phyloP scores from a whole-genome alignment of 2,888 invertebrate species.

The Latrodectus elegans region DNA sequence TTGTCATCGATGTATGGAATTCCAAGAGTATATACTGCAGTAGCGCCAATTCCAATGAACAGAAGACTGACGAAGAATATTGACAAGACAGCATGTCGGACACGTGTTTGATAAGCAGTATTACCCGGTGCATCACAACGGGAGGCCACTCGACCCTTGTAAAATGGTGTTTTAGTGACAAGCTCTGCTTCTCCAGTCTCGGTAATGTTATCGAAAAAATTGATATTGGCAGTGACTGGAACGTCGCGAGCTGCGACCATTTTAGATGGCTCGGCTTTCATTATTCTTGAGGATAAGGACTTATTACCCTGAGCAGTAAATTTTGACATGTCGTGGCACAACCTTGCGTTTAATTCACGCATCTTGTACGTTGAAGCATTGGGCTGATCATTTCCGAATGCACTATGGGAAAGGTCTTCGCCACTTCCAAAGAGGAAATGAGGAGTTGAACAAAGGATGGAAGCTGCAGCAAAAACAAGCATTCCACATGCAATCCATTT shows the following conservation, averaged over 20 bases:
- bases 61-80: conserved; percentile 91
- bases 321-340: conserved; percentile 68
- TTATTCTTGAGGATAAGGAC: conserved; percentile 4
- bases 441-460: conserved; percentile 89
- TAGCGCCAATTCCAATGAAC: conserved; percentile 93
- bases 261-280: conserved; percentile 44
- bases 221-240: conserved; percentile 11
- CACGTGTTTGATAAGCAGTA: conserved; percentile 66
- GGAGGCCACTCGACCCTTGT: conserved; percentile 59
- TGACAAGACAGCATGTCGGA: conserved; percentile 81
- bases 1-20: conserved; percentile 96
- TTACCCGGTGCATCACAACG: conserved; percentile 65
- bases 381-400: conserved; percentile 80
- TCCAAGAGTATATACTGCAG: conserved; percentile 93
- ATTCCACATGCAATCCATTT: conserved; percentile 95
- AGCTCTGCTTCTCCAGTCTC: neutral
- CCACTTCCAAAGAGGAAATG: conserved; percentile 88
- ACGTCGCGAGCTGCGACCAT: conserved; percentile 53
- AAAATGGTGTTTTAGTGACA: conserved; percentile 35
- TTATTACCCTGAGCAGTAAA: neutral
- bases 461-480: conserved; percentile 89
- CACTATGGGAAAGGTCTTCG: conserved; percentile 79
- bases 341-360: conserved; percentile 64
- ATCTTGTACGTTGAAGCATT: conserved; percentile 68
- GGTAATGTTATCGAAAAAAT: conserved; percentile 20